Evolutionary conservation across 2,113 vertebrate species (phyloP), one percentile per base, ranked within the genome.

Genomic region (Nipponia nippon): DNA sequence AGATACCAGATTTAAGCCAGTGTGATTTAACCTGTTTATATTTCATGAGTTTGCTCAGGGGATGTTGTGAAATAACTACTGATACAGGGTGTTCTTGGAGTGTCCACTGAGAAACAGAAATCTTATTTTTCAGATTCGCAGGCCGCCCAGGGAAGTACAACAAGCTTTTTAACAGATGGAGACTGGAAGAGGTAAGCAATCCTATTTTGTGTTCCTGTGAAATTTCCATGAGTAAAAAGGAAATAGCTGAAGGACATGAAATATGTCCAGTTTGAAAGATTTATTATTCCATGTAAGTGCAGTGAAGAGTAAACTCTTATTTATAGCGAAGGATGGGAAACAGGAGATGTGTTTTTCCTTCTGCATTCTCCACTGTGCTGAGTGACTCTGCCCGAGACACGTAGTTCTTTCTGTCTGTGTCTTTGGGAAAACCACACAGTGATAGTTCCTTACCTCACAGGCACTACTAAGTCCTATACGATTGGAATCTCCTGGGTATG

Each of bases 81-180:
- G 73, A 87, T 85, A 91, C 11, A 61, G 32, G 15, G 7, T 79
- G 70, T 84, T 92, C 49, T 47, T 66, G 82, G 34, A 78, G 92
- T 61, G 42, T 83, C 42, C n/a, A 26, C 56, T 98, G 85, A 97
- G 58, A 97, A 96, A 53, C 71, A 90, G 62, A 91, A 96, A 96
- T 96, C 79, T 88, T 36, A 16, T 96, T 96, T 97, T 97, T 73
- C 96, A 99, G 99, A 98, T 99, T 99, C 98, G 99, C 99, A 87
- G 99, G 99, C 80, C 98, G 99, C 93, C 99, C 99, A 67, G 99
- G 99, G 94, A 99, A 99, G 93, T 99, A 99, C 97, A 99, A 99
- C 98, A 99, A 99, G 97, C 99, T 99, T 94, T 99, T 99, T 96
- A 98, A 99, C 96, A 99, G 99, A 94, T 99, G 99, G 99, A 98